Evolutionary conservation across 2,888 invertebrate species (phyloP), one percentile per base, ranked within the genome.

Genomic region (Oeneis ivallda): DNA sequence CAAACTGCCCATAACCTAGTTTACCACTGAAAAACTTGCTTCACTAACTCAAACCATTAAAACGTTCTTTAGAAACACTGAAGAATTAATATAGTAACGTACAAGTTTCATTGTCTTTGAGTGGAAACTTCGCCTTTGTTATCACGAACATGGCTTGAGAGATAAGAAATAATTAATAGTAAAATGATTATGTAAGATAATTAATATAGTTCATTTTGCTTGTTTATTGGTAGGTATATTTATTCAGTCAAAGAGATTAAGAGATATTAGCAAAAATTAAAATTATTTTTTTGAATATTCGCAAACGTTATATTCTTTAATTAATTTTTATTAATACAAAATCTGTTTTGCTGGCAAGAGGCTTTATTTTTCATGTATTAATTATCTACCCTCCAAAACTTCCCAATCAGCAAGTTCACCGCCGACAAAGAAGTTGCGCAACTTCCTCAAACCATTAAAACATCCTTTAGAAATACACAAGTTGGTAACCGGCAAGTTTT

Each of bases 401-500:
- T 83, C 78, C 78, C 81, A 85, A 85, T 83, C 83, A 83, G 78
- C 70, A 76, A 77, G 79, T 81, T 82, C 76, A 76, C 78, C 75
- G 78, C 76, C 76, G 72, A 77, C 77, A 78, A 80, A 77, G 79
- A 80, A 76, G 79, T 79, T 62, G 71, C 65, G 56, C 78, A 81
- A 76, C 81, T 79, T 71, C 75, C 73, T 68, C 67, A 69, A 76
- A 76, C 80, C 76, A 80, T 83, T 84, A 81, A 80, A 82, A 75
- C 79, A 75, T 61, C 77, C 75, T 77, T 72, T 70, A 71, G 75
- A 76, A 75, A 74, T 73, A 71, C 72, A 70, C 75, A 77, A 79
- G 80, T 81, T 77, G 77, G 74, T 74, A 76, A 76, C 79, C 78
- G 78, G 77, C 79, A 86, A 87, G 81, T 87, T 87, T 87, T 86